Evolutionary conservation across 2,888 invertebrate genomes (phyloP).

Genomic region (Ophion costatus): DNA sequence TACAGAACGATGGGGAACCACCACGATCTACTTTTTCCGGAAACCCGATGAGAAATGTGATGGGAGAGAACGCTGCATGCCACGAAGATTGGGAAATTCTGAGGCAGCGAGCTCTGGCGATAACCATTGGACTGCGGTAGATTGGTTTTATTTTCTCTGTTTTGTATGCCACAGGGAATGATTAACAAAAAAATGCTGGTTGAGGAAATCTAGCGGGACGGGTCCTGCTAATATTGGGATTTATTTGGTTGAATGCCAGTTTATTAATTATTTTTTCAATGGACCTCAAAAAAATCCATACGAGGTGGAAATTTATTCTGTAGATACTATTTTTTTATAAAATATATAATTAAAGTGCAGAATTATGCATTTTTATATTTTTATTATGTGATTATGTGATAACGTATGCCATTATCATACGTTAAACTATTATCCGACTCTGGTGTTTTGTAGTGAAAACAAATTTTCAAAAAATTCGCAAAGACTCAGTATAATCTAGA

Average conservation of each 20-base stretch:
- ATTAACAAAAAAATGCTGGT: background rate
- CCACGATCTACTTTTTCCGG: conserved; percentile 14
- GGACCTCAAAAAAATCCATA: no score
- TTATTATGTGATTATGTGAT: no score
- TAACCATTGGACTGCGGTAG: background rate
- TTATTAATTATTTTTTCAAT: no score
- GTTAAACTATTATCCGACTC: no score
- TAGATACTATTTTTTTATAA: no score
- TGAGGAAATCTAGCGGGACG: background rate
- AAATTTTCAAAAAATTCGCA: no score
- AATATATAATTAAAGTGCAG: no score
- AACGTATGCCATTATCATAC: no score
- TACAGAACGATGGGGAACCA: background rate
- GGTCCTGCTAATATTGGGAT: background rate
- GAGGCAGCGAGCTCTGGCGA: background rate
- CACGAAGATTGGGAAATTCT: background rate
- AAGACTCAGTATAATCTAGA: no score
- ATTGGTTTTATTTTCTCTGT: background rate
- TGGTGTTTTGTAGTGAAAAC: no score
- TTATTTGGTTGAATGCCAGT: background rate
- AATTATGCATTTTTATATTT: no score
- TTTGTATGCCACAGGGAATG: background rate
- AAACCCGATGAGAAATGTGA: conserved; percentile 25
- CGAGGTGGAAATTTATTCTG: no score
- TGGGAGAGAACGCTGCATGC: background rate